Evolutionary conservation across 1,140 invertebrate genomes (phyloP), one percentile per base, ranked within the genome.

Genomic region (Ericerus pela): DNA sequence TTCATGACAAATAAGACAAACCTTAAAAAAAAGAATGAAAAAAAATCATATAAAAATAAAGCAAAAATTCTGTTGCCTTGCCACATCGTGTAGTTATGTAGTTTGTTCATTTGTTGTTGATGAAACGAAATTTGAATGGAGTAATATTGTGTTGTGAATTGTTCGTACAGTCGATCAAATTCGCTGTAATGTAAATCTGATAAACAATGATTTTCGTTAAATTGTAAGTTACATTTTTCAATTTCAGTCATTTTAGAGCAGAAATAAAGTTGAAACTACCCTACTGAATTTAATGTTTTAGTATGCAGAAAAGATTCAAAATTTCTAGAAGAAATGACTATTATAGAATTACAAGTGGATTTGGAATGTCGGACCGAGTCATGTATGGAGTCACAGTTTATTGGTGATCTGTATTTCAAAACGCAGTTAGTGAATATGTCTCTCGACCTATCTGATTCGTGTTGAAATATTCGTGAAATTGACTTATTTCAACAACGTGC

Each of bases 321-420:
- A 22, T 22, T 18, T 47, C 29, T 61, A 28, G 60, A 63, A 31
- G 38, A 86, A 63, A 91, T 84, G 83, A 80, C 80, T 0, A 81
- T 90, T 36, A 72, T 93, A 27, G 89, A 93, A 66, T 66, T 93
- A 1, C 88, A 93, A 66, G 89, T 88, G 5, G 83, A 89, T 62
- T 65, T 93, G 11, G 81, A 85, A 68, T 78, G 78, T 24, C 72
- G 79, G 57, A 74, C 76, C 29, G 70, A 76, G 11, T 69, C 75
- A 36, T 62, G 67, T 11, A 65, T 76, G 36, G 69, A 77, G 36
- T 75, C 76, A 14, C 76, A 82, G 61, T 82, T 84, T 55, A 77
- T 89, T 36, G 88, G 88, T 0, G 85, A 92, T 68, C 68, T 93
- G 3, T 81, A 85, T 65, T 91, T 80, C 18, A 55, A 47, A 1